phyloP scores from a whole-genome alignment of 2,888 invertebrate genomes.

The Megaustenia siamemsis region DNA sequence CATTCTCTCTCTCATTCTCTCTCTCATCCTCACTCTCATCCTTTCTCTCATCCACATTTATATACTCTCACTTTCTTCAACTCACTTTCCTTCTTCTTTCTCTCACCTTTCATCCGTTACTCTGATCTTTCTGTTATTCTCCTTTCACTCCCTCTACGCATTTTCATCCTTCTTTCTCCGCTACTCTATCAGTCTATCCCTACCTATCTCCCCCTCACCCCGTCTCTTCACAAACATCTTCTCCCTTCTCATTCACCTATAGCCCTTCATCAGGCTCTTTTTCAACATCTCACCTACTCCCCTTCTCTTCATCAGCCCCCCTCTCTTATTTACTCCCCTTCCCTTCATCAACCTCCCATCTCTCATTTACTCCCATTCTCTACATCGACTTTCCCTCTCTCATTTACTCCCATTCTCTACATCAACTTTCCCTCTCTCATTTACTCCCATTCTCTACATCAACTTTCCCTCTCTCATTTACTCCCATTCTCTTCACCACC shows the following conservation, averaged over 20 bases:
- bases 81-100: conserved; percentile 31
- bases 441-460: too few relatives aligned
- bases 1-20: too few relatives aligned
- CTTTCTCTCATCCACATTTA: background rate
- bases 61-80: conserved; percentile 20
- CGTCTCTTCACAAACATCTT: background rate
- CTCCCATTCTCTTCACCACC: too few relatives aligned
- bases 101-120: conserved; percentile 26
- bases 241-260: background rate
- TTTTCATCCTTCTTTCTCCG: conserved; percentile 56
- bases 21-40: too few relatives aligned
- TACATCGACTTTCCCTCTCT: too few relatives aligned
- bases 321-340: background rate
- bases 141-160: background rate
- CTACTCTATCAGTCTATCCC: background rate
- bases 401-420: too few relatives aligned
- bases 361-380: too few relatives aligned
- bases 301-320: too few relatives aligned
- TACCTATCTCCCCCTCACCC: background rate
- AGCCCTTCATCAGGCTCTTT: background rate
- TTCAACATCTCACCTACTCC: too few relatives aligned
- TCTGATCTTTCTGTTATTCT: background rate
- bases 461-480: too few relatives aligned
- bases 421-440: too few relatives aligned
- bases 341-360: too few relatives aligned